Conservation (phyloP, 1,140 invertebrate genomes). For the Drosophila bocki region DNA sequence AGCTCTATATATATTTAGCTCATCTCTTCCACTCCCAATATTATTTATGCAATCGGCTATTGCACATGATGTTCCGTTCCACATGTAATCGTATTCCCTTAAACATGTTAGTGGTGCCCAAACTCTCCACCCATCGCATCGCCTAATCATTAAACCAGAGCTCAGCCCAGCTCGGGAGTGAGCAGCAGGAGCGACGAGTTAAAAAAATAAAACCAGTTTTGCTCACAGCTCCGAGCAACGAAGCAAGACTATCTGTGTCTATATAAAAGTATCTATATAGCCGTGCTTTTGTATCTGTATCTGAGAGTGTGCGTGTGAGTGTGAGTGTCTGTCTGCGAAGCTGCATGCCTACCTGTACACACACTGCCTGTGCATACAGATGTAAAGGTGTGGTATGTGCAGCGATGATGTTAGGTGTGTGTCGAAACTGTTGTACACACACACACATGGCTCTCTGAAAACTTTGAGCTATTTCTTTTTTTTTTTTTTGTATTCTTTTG, state of each 20-base stretch:
- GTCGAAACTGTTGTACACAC: constrained; percentile 18
- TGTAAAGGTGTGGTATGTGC: constrained; percentile 22
- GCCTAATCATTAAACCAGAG: constrained; percentile 40
- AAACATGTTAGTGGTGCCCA: constrained; percentile 8
- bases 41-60: neutral
- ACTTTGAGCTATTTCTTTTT: constrained; percentile 10
- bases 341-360: constrained; percentile 26
- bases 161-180: constrained; percentile 9
- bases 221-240: constrained; percentile 10
- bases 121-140: constrained; percentile 26
- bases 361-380: constrained; percentile 1
- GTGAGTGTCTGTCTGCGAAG: constrained; percentile 20
- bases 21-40: neutral
- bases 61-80: constrained; percentile 3
- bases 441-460: neutral
- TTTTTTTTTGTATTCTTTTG: neutral
- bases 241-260: constrained; percentile 28
- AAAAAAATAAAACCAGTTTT: constrained; percentile 8
- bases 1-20: neutral
- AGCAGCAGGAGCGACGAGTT: constrained; percentile 4
- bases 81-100: constrained; percentile 7
- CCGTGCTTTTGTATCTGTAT: constrained; percentile 7
- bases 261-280: constrained; percentile 19
- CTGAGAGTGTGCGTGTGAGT: neutral
- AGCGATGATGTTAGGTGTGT: constrained; percentile 20